Conservation (phyloP, 2,888 invertebrate species). For the Leptinotarsa peninsularis region DNA sequence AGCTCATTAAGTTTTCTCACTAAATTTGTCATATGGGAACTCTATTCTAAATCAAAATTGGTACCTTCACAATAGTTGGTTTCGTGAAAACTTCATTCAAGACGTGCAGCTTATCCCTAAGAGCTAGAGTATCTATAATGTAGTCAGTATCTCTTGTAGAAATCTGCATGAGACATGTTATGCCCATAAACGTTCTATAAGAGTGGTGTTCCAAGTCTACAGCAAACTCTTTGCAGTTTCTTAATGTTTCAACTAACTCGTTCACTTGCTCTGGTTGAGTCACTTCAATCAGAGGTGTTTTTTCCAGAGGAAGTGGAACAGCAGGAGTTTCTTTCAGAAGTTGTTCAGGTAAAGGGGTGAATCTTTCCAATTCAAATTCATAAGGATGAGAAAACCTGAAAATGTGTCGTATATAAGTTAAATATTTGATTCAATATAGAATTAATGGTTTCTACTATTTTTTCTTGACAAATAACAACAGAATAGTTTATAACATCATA, state of each 20-base stretch:
- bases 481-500: conserved; percentile 12
- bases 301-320: conserved; percentile 68
- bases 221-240: conserved; percentile 79
- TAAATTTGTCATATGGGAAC: too few relatives aligned
- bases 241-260: conserved; percentile 75
- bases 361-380: conserved; percentile 83
- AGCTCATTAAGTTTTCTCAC: too few relatives aligned
- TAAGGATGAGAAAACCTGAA: conserved; percentile 89
- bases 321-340: conserved; percentile 65
- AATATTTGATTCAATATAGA: conserved; percentile 21
- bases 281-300: conserved; percentile 78
- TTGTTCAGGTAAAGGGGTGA: conserved; percentile 71
- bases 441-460: not conserved
- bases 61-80: conserved; percentile 88
- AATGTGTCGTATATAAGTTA: conserved; percentile 25
- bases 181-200: conserved; percentile 91
- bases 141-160: conserved; percentile 87
- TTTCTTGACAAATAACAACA: not conserved
- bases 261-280: conserved; percentile 75
- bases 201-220: conserved; percentile 95
- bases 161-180: conserved; percentile 96
- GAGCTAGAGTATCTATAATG: conserved; percentile 85
- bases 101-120: conserved; percentile 84
- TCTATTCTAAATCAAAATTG: conserved; percentile 25
- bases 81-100: conserved; percentile 93